Conservation (phyloP, 2,888 invertebrate species). For the Eurytoma californica region DNA sequence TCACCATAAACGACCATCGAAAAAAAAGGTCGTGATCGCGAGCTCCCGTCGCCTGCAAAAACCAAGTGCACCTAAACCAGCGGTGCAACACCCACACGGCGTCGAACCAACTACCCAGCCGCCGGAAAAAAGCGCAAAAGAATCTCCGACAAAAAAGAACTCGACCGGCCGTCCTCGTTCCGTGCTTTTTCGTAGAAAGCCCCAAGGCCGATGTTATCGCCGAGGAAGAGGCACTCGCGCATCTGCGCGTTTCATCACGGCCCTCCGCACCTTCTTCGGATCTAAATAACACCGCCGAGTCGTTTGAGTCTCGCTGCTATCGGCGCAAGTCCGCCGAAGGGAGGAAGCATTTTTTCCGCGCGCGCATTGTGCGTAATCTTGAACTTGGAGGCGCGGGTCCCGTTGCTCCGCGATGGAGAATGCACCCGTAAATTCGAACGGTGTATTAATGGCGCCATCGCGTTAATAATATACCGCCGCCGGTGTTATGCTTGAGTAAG, state of each 20-base stretch:
- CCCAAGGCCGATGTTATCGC: constrained; percentile 11
- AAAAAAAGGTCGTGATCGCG: no score
- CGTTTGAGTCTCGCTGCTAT: neutral
- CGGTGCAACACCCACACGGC: neutral
- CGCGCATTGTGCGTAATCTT: no score
- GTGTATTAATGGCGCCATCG: no score
- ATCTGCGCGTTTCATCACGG: neutral
- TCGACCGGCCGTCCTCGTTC: constrained; percentile 17
- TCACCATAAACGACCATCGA: no score
- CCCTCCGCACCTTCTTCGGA: neutral
- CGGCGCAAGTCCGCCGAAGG: neutral
- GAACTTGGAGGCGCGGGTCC: no score
- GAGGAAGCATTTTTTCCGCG: neutral
- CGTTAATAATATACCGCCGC: neutral
- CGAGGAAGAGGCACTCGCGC: constrained; percentile 2
- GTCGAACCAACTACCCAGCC: neutral
- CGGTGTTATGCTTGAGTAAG: no score
- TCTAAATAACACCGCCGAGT: neutral
- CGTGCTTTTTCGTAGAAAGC: constrained; percentile 27
- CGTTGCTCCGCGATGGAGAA: no score
- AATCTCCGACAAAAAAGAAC: no score
- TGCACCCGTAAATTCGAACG: no score
- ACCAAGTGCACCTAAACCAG: neutral
- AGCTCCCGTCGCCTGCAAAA: neutral
- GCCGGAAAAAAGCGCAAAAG: neutral